Evolutionary conservation across 35 echinoderm and acorn worm genomes (phyloP).

Genomic region (Acanthaster planci): DNA sequence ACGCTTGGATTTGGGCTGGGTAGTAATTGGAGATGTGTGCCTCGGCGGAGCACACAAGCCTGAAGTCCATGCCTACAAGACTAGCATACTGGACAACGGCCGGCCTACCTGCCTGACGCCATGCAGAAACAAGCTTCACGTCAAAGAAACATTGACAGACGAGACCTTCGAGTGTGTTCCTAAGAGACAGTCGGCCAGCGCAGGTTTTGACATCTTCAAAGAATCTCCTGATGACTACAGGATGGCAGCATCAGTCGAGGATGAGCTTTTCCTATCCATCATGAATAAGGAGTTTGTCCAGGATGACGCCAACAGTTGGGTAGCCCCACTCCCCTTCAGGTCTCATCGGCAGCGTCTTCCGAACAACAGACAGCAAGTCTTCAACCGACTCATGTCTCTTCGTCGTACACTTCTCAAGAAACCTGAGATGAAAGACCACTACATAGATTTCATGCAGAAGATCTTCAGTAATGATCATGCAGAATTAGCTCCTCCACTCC

Average conservation of each 20-base stretch:
- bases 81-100: not conserved
- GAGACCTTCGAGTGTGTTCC: not conserved
- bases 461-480: slow-evolving; percentile 45
- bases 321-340: slow-evolving; percentile 35
- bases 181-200: not conserved
- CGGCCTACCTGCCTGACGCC: not conserved
- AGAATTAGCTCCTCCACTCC: slow-evolving; percentile 38
- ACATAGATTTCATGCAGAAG: slow-evolving; percentile 52
- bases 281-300: slow-evolving; percentile 16
- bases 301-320: slow-evolving; percentile 32
- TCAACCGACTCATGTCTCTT: slow-evolving; percentile 35
- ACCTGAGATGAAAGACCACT: slow-evolving; percentile 23
- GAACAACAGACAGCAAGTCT: slow-evolving; percentile 39
- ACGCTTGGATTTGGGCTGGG: slow-evolving; percentile 47
- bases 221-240: slow-evolving; percentile 32
- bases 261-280: not conserved
- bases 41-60: slow-evolving; percentile 5
- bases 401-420: not conserved
- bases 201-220: not conserved
- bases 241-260: slow-evolving; percentile 22
- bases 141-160: slow-evolving; percentile 33
- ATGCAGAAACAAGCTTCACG: not conserved
- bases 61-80: not conserved
- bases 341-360: slow-evolving; percentile 18
- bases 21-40: slow-evolving; percentile 50